phyloP scores from a whole-genome alignment of 1,140 invertebrate species.

The Harpegnathos saltator region DNA sequence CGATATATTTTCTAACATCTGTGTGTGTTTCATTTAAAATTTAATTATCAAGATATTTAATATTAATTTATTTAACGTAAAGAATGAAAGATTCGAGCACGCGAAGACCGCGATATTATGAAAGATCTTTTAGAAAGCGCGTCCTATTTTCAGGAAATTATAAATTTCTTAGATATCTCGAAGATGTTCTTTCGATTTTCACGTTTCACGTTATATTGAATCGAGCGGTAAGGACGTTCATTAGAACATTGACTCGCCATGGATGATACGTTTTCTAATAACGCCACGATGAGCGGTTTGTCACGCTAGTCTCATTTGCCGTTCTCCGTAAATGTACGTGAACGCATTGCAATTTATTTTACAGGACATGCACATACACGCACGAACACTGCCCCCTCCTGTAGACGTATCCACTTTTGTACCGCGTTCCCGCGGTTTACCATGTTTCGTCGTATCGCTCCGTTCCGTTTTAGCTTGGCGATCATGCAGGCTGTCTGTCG shows the following conservation, averaged over 20 bases:
- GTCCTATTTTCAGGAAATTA: background rate
- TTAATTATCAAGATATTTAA: too few relatives aligned
- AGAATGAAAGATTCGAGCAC: too few relatives aligned
- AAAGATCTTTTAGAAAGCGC: too few relatives aligned
- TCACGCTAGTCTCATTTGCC: background rate
- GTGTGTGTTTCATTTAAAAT: too few relatives aligned
- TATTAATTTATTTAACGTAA: too few relatives aligned
- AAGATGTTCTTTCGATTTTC: too few relatives aligned
- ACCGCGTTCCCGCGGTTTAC: background rate
- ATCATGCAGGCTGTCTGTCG: conserved; percentile 69
- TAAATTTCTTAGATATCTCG: too few relatives aligned
- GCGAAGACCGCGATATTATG: too few relatives aligned
- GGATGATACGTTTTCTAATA: conserved; percentile 3
- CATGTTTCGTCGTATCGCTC: conserved; percentile 48
- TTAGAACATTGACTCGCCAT: background rate
- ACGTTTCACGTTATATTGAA: too few relatives aligned
- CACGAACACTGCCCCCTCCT: background rate
- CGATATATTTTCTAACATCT: too few relatives aligned
- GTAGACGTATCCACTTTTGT: background rate
- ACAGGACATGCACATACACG: background rate
- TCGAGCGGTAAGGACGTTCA: background rate
- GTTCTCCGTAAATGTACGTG: conserved; percentile 1
- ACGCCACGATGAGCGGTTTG: background rate
- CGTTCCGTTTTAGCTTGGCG: conserved; percentile 66
- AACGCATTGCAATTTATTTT: conserved; percentile 23